Base-by-base conservation (phyloP, 2,888 invertebrate genomes). In the Lumbricus terrestris region DNA sequence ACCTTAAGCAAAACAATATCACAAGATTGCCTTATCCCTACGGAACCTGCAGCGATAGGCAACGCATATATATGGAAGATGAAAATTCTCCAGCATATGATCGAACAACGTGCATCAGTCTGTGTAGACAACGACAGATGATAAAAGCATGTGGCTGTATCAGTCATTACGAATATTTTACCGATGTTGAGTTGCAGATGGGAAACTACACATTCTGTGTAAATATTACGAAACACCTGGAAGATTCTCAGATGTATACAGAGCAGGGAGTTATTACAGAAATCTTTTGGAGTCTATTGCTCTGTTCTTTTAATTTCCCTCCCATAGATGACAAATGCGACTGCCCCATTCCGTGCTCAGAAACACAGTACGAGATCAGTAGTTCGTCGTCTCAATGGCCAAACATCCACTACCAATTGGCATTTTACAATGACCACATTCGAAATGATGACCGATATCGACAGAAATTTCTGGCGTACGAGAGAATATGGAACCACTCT, bases 111-210 rank as follows among this genome's bases (percentile, higher is more conserved):
- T 89, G 89, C 47, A 40, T 33, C 33, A 42, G 42, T 54, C 47
- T 89, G 0, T 89, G 89, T 29, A 47, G 89, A 34, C 89, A 89
- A 37, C 89, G 35, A 11, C 69, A 42, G n/a, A 8, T 29, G 69
- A 89, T 47, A 54, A 47, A 89, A 29, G 29, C 29, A n/a, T 89
- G 89, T 35, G 89, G 89, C 4, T 89, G 89, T 54, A 1, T 34
- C 11, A 69, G 29, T 37, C 6, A n/a, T 6, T 85, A 85, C 85
- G 85, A 85, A 37, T 85, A 85, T 33, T 85, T 85, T 85, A 85
- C 85, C 8, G 23, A 35, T 0, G 37, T 13, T 11, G 85, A 85
- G 23, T 35, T 85, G 18, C 35, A 35, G 16, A 20, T 85, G 85
- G 8, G 85, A 11, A 34, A 85, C 6, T 35, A 85, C 18, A 34